phyloP scores from a whole-genome alignment of 2,797 vertebrate species.

The Fistularia commersonii region DNA sequence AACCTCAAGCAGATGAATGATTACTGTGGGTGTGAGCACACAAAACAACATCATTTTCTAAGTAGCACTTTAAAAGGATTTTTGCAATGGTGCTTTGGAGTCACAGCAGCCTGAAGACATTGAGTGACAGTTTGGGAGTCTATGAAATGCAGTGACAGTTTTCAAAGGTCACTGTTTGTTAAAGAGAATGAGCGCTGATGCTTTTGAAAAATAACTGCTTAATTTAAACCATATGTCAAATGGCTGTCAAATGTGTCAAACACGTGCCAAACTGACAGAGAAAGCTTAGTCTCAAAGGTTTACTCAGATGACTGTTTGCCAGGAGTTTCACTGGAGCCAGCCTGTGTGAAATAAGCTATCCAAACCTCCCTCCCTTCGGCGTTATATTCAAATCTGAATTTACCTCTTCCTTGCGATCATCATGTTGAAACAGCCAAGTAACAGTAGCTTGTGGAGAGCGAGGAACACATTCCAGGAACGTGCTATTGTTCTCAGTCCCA shows the following conservation, averaged over 20 bases:
- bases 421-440: constrained; percentile 85
- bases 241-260: constrained; percentile 43
- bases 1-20: constrained; percentile 39
- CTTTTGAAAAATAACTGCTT: constrained; percentile 49
- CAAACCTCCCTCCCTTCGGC: neutral
- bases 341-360: no score
- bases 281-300: constrained; percentile 30
- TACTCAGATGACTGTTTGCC: constrained; percentile 10
- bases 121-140: constrained; percentile 13
- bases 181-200: constrained; percentile 18
- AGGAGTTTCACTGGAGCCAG: constrained; percentile 1
- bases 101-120: constrained; percentile 9
- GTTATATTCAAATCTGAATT: constrained; percentile 25
- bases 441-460: constrained; percentile 86
- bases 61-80: constrained; percentile 10
- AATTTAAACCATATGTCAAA: constrained; percentile 57
- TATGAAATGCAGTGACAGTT: constrained; percentile 28
- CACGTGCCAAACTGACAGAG: constrained; percentile 38
- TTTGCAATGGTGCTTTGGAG: constrained; percentile 18
- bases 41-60: constrained; percentile 9
- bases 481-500: constrained; percentile 90
- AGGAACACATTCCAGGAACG: constrained; percentile 86
- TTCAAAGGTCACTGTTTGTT: constrained; percentile 40
- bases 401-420: constrained; percentile 83
- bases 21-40: constrained; percentile 25